A percentile compares a stretch with the other conserved stretches of the same genome.
phyloP scores from a whole-genome alignment of 1,140 invertebrate genomes.

The Tetramorium alpestre region DNA sequence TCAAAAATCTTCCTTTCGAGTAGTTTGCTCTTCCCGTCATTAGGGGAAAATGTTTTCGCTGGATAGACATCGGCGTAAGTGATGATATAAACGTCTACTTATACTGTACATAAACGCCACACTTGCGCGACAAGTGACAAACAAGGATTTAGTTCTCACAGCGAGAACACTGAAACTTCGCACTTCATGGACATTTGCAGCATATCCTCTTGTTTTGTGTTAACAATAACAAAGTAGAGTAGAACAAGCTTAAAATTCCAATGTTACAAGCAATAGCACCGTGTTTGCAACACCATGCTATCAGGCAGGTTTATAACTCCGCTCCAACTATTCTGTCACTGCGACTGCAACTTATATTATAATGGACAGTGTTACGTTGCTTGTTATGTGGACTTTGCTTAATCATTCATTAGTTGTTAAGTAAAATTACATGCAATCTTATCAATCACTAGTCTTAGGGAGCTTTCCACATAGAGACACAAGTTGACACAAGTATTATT shows the following conservation, averaged over 20 bases:
- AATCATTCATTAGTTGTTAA: background rate
- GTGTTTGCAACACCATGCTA: background rate
- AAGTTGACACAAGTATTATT: too few species aligned
- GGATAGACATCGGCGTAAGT: background rate
- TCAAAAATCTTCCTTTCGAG: background rate
- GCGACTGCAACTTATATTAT: background rate
- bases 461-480: too few species aligned
- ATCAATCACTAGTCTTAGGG: background rate
- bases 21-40: background rate
- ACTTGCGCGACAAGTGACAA: conserved; percentile 5
- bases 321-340: background rate
- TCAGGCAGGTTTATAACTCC: background rate
- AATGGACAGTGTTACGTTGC: background rate
- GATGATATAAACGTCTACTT: background rate
- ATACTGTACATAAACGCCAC: background rate
- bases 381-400: too few species aligned
- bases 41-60: background rate
- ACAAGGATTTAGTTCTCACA: conserved; percentile 9
- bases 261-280: background rate
- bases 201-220: background rate
- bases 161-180: conserved; percentile 3
- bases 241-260: background rate
- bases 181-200: background rate
- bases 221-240: conserved; percentile 1
- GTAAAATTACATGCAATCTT: background rate